Evolutionary conservation across 92 coral and sea anemone genomes (phyloP), one percentile per base, ranked within the genome.

Genomic region (Parazoanthus swiftii): DNA sequence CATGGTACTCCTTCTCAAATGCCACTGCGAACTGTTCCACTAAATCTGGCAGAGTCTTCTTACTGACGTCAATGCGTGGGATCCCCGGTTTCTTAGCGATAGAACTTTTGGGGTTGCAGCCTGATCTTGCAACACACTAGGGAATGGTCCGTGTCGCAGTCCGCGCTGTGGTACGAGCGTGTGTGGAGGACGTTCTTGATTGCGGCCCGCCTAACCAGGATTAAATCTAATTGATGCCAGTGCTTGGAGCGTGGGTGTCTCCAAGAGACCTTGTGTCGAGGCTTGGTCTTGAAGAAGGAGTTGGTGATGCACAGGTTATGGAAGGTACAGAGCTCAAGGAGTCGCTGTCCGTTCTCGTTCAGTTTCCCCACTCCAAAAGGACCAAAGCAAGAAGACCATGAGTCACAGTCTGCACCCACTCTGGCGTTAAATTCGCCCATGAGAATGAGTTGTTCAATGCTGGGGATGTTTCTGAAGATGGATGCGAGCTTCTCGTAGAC

Each of bases 71-170:
- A 59, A 82, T 91, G 85, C 86, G 81, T 13, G 93, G 88, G 18
- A 7, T 56, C 73, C 93, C 93, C 51, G 72, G 74, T 25, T 77
- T 71, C 76, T 68, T 91, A 33, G 86, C 26, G 84, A 54, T 85
- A 78, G 70, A 67, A 88, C 82, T 43, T 92, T 75, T 92, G 90
- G 15, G 91, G 90, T n/a, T 82, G 85, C 75, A 92, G 82, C 92
- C 77, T 89, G 92, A 92, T 70, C 85, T 86, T 89, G 92, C 89
- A 86, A 39, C 89, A 86, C 39, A 90, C 88, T 78, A 86, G 82
- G 51, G 92, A 89, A 89, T 92, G 94, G 91, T 92, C 94, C 3
- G 89, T 92, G 91, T 86, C 89, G 71, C 94, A 92, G 89, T 89
- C 94, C 33, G 92, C 94, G 81, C 94, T 85, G 85, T 90, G 91